These are phyloP conservation scores for Rhinopomastus cyanomelas DNA, from an alignment of 2,113 vertebrate species.

Conservation along the genomic window DNA sequence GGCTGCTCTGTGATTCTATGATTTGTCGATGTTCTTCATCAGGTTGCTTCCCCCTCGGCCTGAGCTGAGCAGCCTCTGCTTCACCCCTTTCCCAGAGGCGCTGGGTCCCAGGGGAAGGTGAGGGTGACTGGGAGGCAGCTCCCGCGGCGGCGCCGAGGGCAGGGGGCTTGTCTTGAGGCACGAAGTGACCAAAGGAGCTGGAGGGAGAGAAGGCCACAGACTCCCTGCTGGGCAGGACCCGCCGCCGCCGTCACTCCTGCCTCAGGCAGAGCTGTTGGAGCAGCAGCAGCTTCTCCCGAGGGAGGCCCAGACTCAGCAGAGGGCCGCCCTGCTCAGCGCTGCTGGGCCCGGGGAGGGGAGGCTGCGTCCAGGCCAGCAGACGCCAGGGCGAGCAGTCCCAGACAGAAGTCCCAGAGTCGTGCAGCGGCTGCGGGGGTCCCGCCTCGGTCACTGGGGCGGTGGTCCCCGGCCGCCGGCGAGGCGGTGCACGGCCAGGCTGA, in stretches of 20 bases:
- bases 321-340: neutral
- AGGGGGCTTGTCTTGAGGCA: neutral
- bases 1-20: no score
- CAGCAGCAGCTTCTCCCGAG: neutral
- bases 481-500: conserved; percentile 86
- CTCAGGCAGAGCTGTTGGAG: neutral
- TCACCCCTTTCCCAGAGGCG: neutral
- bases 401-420: neutral
- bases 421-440: no score
- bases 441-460: conserved; percentile 83
- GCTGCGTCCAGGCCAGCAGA: neutral
- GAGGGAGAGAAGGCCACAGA: neutral
- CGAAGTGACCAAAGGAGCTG: neutral
- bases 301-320: neutral
- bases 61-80: neutral
- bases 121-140: neutral
- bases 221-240: neutral
- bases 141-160: neutral
- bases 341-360: neutral
- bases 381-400: neutral
- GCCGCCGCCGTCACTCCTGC: no score
- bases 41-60: neutral
- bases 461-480: conserved; percentile 88
- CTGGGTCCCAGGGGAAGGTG: neutral
- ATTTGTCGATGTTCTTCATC: neutral